Conservation (phyloP, 2,888 invertebrate genomes). For the Mesochorus sp. region DNA sequence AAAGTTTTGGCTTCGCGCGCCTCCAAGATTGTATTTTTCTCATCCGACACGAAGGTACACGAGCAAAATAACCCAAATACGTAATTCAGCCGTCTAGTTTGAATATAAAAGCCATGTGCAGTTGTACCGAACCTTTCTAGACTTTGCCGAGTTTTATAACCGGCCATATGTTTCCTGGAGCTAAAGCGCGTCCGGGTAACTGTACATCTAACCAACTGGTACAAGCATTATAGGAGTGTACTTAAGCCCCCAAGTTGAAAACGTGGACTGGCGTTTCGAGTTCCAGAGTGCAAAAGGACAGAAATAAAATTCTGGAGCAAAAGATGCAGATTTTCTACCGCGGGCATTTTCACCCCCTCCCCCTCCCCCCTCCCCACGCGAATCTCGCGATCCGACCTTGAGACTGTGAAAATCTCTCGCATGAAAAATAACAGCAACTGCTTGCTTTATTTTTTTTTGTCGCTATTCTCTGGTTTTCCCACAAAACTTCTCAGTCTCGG, state of each 20-base stretch:
- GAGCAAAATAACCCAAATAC: not conserved
- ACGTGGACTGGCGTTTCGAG: constrained; percentile 31
- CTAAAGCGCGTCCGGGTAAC: constrained; percentile 37
- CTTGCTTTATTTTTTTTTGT: not conserved
- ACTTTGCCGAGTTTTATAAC: constrained; percentile 50
- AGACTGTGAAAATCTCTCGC: constrained; percentile 13
- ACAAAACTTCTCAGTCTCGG: too few species aligned
- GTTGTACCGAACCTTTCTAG: constrained; percentile 39
- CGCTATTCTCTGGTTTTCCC: not conserved
- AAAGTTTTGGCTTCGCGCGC: too few species aligned
- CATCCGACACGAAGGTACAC: not conserved
- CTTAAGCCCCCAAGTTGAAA: constrained; percentile 24
- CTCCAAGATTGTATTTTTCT: not conserved
- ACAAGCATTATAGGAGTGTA: constrained; percentile 22
- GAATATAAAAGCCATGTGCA: constrained; percentile 35
- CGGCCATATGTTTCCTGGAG: constrained; percentile 53
- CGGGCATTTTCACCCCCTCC: constrained; percentile 29
- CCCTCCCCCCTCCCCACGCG: not conserved
- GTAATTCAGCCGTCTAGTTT: constrained; percentile 28
- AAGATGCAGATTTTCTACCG: constrained; percentile 32
- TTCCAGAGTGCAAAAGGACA: not conserved
- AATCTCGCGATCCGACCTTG: too few species aligned
- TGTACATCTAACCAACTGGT: constrained; percentile 33
- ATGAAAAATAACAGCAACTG: not conserved
- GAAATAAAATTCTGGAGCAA: not conserved